Evolutionary conservation across 2,888 invertebrate species (phyloP), one percentile per base, ranked within the genome.

Genomic region (Gnatocerus cornutus): DNA sequence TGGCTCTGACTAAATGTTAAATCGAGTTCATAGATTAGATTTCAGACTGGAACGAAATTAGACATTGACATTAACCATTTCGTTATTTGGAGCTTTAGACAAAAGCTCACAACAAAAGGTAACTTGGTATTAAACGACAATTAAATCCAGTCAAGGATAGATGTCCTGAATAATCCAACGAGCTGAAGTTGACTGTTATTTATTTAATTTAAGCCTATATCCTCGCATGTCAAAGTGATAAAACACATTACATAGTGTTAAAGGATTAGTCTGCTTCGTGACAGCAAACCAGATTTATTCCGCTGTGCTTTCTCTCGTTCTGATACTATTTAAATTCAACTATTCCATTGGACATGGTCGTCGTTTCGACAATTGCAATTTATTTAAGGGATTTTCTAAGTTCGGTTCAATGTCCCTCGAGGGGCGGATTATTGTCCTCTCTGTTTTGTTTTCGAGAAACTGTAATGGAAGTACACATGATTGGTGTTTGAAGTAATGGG

Each of bases 171-270:
- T 62, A 62, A 62, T 62, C 62, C 50, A 43, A 16, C 27, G 41
- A 14, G 16, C 63, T 39, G 63, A 43, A 63, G 63, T 63, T 30
- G 63, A 41, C 37, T 53, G 65, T 65, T 65, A 56, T 65, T 65
- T 56, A 65, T 65, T 65, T 56, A 66, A 58, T 69, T 69, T 69
- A 52, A 69, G 56, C 50, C 45, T 12, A 56, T 33, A 56, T 66
- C 50, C 55, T 62, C 56, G 58, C 67, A 67, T 67, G 70, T 70
- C 70, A 66, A 62, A 61, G 70, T 62, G 59, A 61, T 70, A 70
- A 70, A 62, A 66, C 70, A 61, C 66, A 53, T 70, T 66, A 59
- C 58, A 48, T 43, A 50, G 70, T 48, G 53, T 70, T 67, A 68
- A 63, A 62, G 63, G 71, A 71, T 71, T 71, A 71, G 50, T 45